Percentiles rank a stretch among this genome's conserved stretches.
phyloP scores from a whole-genome alignment of 2,888 invertebrate species.

The Plusia festucae region DNA sequence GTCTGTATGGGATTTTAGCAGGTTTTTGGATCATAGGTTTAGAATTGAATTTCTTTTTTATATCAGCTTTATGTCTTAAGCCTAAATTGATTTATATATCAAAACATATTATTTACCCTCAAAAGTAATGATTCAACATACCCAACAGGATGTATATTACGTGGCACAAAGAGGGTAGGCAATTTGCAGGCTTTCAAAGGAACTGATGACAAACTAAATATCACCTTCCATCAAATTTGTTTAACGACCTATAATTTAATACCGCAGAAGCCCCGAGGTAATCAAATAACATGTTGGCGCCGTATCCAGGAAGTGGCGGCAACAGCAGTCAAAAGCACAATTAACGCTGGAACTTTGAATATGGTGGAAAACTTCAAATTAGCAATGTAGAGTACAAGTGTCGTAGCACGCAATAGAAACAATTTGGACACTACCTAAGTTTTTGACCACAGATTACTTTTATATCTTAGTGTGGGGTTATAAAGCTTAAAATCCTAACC shows the following conservation, averaged over 20 bases:
- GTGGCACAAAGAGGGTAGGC: slow-evolving; percentile 14
- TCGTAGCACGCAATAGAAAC: slow-evolving; percentile 75
- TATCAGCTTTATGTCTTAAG: too few relatives aligned
- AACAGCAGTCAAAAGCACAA: slow-evolving; percentile 75
- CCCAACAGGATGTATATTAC: slow-evolving; percentile 9
- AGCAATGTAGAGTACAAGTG: slow-evolving; percentile 74
- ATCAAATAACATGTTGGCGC: slow-evolving; percentile 61
- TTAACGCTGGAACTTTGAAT: slow-evolving; percentile 76
- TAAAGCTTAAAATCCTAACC: too few relatives aligned
- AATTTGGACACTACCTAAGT: not conserved
- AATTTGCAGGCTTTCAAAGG: slow-evolving; percentile 42
- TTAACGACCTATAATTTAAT: slow-evolving; percentile 52
- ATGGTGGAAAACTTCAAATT: slow-evolving; percentile 77
- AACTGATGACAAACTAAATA: slow-evolving; percentile 48
- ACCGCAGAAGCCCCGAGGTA: slow-evolving; percentile 53
- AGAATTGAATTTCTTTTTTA: too few relatives aligned
- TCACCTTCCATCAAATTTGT: slow-evolving; percentile 52
- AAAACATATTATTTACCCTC: not conserved
- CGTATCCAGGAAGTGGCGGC: slow-evolving; percentile 49
- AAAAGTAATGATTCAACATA: slow-evolving; percentile 3
- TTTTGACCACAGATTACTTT: not conserved
- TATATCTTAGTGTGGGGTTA: too few relatives aligned
- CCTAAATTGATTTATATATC: not conserved
- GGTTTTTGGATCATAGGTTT: too few relatives aligned
- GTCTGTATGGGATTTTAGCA: too few relatives aligned